These are phyloP conservation scores for Pipra filicauda DNA, from an alignment of 2,113 vertebrate genomes.

Conservation along the genomic window DNA sequence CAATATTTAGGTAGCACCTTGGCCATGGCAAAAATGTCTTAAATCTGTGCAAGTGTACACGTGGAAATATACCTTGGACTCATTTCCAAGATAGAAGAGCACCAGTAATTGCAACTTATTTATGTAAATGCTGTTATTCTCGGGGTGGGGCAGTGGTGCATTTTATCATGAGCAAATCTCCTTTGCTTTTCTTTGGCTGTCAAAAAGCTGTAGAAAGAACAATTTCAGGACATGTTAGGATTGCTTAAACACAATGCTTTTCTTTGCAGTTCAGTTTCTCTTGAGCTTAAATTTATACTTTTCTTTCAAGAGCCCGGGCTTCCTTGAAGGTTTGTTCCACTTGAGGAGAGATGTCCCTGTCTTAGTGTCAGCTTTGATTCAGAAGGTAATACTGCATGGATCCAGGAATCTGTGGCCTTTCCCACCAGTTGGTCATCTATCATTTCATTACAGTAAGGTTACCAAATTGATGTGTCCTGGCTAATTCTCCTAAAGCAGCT, in stretches of 20 bases:
- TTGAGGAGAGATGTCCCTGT: not conserved
- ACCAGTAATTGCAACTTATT: conserved; percentile 37
- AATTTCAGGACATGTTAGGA: not conserved
- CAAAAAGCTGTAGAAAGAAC: conserved; percentile 4
- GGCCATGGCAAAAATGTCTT: not conserved
- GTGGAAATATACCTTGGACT: not conserved
- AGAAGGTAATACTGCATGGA: not conserved
- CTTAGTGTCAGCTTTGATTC: conserved; percentile 24
- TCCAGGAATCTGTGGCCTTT: not conserved
- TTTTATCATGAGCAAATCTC: conserved; percentile 19
- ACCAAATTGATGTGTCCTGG: conserved; percentile 18
- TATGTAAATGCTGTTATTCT: conserved; percentile 23
- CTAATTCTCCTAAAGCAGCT: not conserved
- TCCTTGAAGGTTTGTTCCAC: not conserved
- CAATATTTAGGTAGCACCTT: not conserved
- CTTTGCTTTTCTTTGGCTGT: conserved; percentile 15
- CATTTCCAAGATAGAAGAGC: not conserved
- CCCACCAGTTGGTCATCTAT: conserved; percentile 37
- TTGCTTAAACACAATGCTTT: not conserved
- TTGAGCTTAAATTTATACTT: not conserved
- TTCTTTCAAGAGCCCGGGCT: not conserved
- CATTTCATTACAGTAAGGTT: conserved; percentile 50
- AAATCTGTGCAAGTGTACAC: not conserved
- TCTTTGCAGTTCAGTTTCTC: not conserved
- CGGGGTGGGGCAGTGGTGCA: not conserved